Percentiles rank a stretch among this genome's conserved stretches.
These are phyloP conservation scores for Leucophenga maculata DNA, from an alignment of 2,888 invertebrate species.

Conservation along the genomic window DNA sequence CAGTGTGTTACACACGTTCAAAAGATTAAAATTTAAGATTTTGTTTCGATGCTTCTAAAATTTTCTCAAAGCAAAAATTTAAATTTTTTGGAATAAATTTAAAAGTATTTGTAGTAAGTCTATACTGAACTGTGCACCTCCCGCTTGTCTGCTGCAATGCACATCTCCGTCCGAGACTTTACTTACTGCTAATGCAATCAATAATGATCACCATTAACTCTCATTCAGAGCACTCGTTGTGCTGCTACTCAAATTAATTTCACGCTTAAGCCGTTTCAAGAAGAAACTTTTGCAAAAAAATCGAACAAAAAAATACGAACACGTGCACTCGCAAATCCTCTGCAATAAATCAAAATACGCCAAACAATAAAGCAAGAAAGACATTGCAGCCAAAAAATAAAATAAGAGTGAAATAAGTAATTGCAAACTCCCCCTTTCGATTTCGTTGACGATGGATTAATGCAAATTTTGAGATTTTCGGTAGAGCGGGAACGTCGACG, in stretches of 20 bases:
- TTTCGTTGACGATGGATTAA: not conserved
- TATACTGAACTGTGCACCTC: no score
- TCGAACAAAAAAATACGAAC: slow-evolving; percentile 18
- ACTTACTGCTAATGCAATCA: not conserved
- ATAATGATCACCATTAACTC: not conserved
- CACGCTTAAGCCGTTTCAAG: not conserved
- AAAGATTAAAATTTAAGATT: no score
- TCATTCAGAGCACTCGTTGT: not conserved
- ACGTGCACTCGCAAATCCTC: slow-evolving; percentile 22
- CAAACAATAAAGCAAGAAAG: not conserved
- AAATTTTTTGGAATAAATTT: no score
- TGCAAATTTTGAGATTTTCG: slow-evolving; percentile 8
- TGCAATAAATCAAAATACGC: slow-evolving; percentile 24
- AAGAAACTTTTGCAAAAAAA: no score
- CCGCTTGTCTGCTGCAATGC: no score
- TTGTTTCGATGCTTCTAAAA: no score
- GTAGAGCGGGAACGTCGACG: not conserved
- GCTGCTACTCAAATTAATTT: slow-evolving; percentile 10
- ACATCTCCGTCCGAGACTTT: no score
- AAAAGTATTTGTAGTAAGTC: no score
- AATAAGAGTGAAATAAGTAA: not conserved
- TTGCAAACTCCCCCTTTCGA: not conserved
- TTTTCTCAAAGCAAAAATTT: no score
- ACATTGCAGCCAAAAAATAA: slow-evolving; percentile 5
- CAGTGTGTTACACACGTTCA: no score